Base-by-base conservation (phyloP, 2,797 vertebrate species). In the Liparis tanakae region DNA sequence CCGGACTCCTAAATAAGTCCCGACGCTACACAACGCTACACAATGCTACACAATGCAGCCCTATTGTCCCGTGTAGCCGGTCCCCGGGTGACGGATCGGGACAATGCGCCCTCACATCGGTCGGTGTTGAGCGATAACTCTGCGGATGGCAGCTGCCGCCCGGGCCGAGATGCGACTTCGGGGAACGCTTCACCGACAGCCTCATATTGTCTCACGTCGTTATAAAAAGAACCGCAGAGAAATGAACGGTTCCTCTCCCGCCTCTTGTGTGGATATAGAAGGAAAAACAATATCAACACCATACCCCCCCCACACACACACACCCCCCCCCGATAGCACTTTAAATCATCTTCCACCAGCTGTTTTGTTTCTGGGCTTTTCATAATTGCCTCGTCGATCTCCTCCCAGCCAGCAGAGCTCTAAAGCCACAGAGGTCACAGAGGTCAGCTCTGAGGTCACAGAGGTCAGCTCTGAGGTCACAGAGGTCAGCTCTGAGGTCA, bases 381-480 rank as follows among this genome's bases (percentile, higher is more conserved):
- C 50, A 56, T 83, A 83, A 85, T 81, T 70, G 64, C 70, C 57
- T 79, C 66, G 25, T 85, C 63, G 22, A 59, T 88, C 78, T 78
- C 59, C 39, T 14, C 62, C n/a, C 30, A 30, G 74, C 68, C 25
- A 2, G 25, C 25, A 2, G n/a, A 0, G 25, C 48, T 79, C 25
- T 30, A 30, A 30, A 30, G 25, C 25, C 25, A 30, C 25, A 30
- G 25, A 30, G 25, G 25, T 3, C 25, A 30, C 25, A 30, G 25
- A 30, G 25, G 25, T 30, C 25, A 30, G 25, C 25, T 30, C 2
- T 30, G 3, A 78, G 75, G 79, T 78, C 77, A n/a, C 34, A 72
- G 66, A 68, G 79, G 75, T 81, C 69, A 22, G 50, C 25, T 30
- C 25, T 30, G 3, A 30, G 3, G 25, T 30, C 25, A 30, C 25